A percentile compares a stretch with the other conserved stretches of the same genome.
These are phyloP conservation scores for Melipona beecheii DNA, from an alignment of 2,888 invertebrate species.

Conservation along the genomic window DNA sequence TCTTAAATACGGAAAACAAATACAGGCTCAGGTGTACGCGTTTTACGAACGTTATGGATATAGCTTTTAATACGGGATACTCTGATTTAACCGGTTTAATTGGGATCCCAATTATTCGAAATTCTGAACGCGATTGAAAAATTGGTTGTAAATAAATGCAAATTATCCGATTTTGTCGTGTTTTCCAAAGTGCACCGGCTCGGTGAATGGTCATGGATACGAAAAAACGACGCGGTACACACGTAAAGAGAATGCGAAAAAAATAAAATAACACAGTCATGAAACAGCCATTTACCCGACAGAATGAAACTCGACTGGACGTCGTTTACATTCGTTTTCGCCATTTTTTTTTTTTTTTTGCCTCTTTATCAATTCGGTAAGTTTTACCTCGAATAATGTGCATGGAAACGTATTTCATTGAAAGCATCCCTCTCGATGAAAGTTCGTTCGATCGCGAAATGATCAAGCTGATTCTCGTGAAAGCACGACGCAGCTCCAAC, in stretches of 20 bases:
- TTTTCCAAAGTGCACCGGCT: background rate
- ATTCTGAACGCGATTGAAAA: background rate
- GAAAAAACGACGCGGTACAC: background rate
- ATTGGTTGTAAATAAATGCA: background rate
- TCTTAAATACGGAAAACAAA: background rate
- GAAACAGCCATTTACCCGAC: background rate
- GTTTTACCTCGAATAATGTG: background rate
- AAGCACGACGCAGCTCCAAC: background rate
- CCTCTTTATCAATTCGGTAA: slow-evolving; percentile 8
- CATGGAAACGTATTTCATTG: background rate
- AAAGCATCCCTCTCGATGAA: background rate
- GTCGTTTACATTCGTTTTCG: background rate
- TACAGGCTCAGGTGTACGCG: too few relatives aligned
- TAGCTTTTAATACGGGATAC: background rate
- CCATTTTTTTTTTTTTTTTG: background rate
- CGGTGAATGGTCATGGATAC: background rate
- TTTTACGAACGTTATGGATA: background rate
- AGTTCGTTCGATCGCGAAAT: slow-evolving; percentile 3
- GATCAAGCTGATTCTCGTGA: background rate
- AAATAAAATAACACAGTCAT: background rate
- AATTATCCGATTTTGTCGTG: background rate
- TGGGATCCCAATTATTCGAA: background rate
- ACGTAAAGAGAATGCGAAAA: too few relatives aligned
- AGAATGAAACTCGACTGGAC: background rate
- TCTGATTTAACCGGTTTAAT: background rate